Evolutionary conservation across 2,113 vertebrate species (phyloP).

Genomic region (Tragelaphus imberbis): DNA sequence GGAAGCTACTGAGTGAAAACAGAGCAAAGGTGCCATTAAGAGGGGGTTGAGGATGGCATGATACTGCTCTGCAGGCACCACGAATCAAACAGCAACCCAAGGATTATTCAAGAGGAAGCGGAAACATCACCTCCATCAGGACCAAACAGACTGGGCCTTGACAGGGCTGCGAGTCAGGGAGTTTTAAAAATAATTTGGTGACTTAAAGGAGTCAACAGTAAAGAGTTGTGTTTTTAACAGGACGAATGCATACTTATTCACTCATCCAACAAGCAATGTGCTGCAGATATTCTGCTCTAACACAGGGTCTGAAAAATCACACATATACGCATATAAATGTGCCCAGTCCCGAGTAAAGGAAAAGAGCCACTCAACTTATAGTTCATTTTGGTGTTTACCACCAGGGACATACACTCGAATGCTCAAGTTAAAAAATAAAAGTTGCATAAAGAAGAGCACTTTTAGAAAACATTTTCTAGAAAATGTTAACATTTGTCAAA

Average conservation of each 20-base stretch:
- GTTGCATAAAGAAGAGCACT: not conserved
- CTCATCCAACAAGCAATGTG: not conserved
- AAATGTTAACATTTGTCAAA: not conserved
- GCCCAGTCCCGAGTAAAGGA: too few relatives aligned
- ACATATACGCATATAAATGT: not conserved
- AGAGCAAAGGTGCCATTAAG: not conserved
- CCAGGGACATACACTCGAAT: not conserved
- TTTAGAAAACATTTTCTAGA: not conserved
- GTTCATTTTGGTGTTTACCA: not conserved
- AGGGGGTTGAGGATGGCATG: not conserved
- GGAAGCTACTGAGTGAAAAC: not conserved
- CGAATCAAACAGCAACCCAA: not conserved
- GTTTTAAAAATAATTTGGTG: not conserved
- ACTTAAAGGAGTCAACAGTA: not conserved
- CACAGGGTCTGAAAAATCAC: not conserved
- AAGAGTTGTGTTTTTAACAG: not conserved
- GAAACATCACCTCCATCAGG: not conserved
- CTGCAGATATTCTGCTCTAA: not conserved
- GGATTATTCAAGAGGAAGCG: not conserved
- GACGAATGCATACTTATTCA: not conserved
- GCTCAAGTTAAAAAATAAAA: not conserved
- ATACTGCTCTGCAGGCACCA: not conserved
- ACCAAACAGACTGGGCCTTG: not conserved
- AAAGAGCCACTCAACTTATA: too few relatives aligned
- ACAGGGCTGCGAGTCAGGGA: fast-evolving